Evolutionary conservation across 2,888 invertebrate genomes (phyloP).

Genomic region (Nomada hirtipes): DNA sequence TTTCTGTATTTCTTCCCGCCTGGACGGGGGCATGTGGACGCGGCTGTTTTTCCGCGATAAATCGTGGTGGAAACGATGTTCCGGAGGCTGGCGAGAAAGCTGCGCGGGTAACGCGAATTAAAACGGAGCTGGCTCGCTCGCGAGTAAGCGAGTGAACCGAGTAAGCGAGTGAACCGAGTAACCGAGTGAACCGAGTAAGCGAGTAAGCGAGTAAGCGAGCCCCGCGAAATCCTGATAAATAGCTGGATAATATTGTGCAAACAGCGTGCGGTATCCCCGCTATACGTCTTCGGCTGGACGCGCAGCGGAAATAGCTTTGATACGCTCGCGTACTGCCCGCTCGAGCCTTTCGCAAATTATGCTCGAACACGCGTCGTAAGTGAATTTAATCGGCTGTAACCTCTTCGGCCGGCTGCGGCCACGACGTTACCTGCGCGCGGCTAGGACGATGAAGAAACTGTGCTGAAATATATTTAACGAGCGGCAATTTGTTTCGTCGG

Average conservation of each 20-base stretch:
- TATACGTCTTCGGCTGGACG: constrained; percentile 71
- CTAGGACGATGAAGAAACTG: neutral
- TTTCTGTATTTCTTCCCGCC: constrained; percentile 26
- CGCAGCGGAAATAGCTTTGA: constrained; percentile 64
- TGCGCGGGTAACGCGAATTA: constrained; percentile 67
- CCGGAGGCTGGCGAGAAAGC: constrained; percentile 23
- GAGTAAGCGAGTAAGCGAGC: neutral
- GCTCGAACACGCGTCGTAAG: constrained; percentile 31
- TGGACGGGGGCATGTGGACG: constrained; percentile 15
- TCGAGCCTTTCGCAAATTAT: constrained; percentile 48
- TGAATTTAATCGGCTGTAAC: constrained; percentile 62
- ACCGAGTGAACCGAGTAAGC: too few species aligned
- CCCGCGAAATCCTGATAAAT: constrained; percentile 80
- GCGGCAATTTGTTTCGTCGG: neutral
- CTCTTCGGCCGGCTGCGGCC: constrained; percentile 10
- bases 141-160: neutral
- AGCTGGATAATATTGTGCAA: constrained; percentile 80
- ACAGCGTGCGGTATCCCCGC: constrained; percentile 72
- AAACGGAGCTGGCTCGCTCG: constrained; percentile 40
- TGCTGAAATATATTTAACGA: constrained; percentile 8
- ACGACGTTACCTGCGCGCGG: constrained; percentile 1
- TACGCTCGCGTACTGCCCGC: constrained; percentile 45
- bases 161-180: neutral
- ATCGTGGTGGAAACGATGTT: constrained; percentile 48
- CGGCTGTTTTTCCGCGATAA: constrained; percentile 62